A percentile compares a stretch with the other conserved stretches of the same genome.
phyloP scores from a whole-genome alignment of 2,888 invertebrate genomes.

The Sarcophaga rosellei region DNA sequence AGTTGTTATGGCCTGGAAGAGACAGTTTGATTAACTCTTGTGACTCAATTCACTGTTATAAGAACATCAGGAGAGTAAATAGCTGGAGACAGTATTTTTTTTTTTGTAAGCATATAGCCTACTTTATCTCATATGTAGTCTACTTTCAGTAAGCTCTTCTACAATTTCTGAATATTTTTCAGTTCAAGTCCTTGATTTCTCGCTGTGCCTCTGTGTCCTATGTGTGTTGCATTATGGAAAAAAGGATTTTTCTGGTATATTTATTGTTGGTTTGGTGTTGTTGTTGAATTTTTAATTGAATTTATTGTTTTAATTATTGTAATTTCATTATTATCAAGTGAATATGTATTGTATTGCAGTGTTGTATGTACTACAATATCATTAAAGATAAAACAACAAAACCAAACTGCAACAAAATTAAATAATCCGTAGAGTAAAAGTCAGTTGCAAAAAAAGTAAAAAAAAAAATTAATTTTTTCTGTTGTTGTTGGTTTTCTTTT shows the following conservation, averaged over 20 bases:
- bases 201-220: background rate
- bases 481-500: conserved; percentile 7
- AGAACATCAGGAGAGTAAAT: too few relatives aligned
- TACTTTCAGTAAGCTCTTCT: background rate
- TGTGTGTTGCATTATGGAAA: background rate
- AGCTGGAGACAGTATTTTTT: too few relatives aligned
- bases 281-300: conserved; percentile 12
- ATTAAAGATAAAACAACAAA: background rate
- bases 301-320: conserved; percentile 39
- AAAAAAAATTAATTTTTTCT: background rate
- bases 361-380: background rate
- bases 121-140: too few relatives aligned
- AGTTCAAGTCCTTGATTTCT: background rate
- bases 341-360: background rate
- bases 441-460: background rate
- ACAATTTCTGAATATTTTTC: background rate
- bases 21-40: too few relatives aligned
- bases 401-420: background rate
- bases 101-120: background rate
- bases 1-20: too few relatives aligned
- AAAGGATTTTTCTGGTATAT: too few relatives aligned
- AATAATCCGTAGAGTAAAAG: background rate
- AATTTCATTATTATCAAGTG: conserved; percentile 23
- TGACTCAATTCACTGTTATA: too few relatives aligned
- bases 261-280: background rate